Percentiles rank a stretch among this genome's conserved stretches.
Conservation (phyloP, 2,888 invertebrate genomes). For the Leistus spinibarbis region DNA sequence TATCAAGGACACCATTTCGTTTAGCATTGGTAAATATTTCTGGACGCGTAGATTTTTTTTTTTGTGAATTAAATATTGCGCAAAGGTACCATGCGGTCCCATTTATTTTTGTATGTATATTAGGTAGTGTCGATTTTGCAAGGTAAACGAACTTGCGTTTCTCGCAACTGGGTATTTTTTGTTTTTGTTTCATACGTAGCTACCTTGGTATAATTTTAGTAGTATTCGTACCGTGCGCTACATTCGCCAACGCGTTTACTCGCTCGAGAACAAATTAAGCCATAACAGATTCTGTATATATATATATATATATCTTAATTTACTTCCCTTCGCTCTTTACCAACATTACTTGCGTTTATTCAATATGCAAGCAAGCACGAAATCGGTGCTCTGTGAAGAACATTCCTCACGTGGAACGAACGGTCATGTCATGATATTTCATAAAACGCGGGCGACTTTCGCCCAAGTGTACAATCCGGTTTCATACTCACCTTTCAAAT, state of each 20-base stretch:
- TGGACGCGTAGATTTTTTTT: neutral
- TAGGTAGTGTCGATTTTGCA: too few relatives aligned
- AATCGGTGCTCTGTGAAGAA: neutral
- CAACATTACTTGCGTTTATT: neutral
- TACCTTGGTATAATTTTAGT: constrained; percentile 31
- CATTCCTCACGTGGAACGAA: neutral
- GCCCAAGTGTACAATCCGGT: constrained; percentile 14
- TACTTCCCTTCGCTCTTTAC: too few relatives aligned
- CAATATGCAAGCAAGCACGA: neutral
- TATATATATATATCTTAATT: too few relatives aligned
- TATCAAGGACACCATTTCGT: constrained; percentile 3
- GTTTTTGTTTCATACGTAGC: constrained; percentile 12
- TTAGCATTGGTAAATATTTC: neutral
- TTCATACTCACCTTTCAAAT: constrained; percentile 27
- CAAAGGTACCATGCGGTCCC: neutral
- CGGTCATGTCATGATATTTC: neutral
- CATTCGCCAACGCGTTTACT: constrained; percentile 23
- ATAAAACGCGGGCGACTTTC: constrained; percentile 20
- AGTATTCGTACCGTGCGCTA: constrained; percentile 31
- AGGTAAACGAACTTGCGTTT: constrained; percentile 25
- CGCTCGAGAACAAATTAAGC: neutral
- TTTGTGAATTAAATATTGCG: constrained; percentile 1
- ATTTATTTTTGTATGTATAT: neutral
- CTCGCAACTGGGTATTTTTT: neutral
- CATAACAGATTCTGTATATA: neutral